Percentiles rank a stretch among this genome's conserved stretches.
These are phyloP conservation scores for Luscinia megarhynchos DNA, from an alignment of 2,797 vertebrate species.

Conservation along the genomic window DNA sequence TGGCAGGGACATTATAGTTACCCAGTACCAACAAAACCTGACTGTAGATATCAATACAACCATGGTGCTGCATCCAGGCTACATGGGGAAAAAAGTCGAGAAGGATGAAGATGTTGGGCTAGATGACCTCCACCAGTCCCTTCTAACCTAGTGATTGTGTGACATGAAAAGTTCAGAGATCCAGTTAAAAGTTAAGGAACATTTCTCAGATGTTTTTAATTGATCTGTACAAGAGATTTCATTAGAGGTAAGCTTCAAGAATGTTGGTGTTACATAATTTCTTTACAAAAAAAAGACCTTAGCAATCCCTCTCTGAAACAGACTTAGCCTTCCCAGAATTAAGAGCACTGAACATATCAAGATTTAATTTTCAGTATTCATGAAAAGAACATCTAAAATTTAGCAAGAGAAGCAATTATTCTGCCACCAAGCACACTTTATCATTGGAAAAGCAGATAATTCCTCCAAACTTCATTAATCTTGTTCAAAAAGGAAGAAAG, in stretches of 20 bases:
- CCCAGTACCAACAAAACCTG: background rate
- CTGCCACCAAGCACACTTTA: background rate
- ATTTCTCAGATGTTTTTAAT: background rate
- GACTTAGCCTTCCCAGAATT: background rate
- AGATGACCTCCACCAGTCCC: background rate
- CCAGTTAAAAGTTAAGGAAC: background rate
- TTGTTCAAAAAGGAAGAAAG: background rate
- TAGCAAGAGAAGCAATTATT: background rate
- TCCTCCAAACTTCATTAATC: background rate
- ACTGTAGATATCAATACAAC: background rate
- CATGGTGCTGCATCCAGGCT: background rate
- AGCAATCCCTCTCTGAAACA: background rate
- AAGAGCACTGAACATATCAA: background rate
- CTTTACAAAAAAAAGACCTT: background rate
- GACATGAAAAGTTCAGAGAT: background rate
- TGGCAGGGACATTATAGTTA: background rate
- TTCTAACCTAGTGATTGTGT: background rate
- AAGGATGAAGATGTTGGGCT: background rate
- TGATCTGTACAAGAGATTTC: background rate
- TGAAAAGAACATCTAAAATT: background rate
- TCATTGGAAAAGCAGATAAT: background rate
- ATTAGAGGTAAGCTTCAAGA: background rate
- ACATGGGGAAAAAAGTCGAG: background rate
- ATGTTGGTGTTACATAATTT: background rate
- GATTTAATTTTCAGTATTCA: background rate